Evolutionary conservation across 2,888 invertebrate genomes (phyloP), one percentile per base, ranked within the genome.

Genomic region (Scrobipalpa costella): DNA sequence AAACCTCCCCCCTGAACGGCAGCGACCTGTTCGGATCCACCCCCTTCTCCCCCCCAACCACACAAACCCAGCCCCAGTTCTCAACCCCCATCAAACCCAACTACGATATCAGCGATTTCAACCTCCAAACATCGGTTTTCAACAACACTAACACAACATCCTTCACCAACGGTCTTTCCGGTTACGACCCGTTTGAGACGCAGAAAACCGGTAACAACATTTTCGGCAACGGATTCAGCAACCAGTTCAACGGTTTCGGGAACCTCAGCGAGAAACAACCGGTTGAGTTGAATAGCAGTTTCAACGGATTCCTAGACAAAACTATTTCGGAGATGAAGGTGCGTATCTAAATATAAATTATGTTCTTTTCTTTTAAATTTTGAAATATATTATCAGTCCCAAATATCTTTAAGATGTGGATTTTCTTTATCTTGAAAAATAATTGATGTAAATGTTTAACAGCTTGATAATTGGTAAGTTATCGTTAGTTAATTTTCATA

Each of bases 271-370:
- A 90, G 80, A 91, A 91, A 57, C 90, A 89, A 61, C 83, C 87
- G 0, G 90, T 90, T 1, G 85, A 88, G 64, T 64, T 92, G 69
- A 83, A 90, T 71, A 90, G 90, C 86, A 95, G 93, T 83, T 96
- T 96, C 71, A 95, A 96, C 75, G 95, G 95, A 61, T 93, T 95
- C 73, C 86, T 96, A 83, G 97, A 97, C 84, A 96, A 95, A 82
- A 94, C 95, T 78, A 94, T 97, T 74, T 88, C 95, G 73, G 97
- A 97, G 91, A 96, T 97, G 95, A 96, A 97, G 95, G 96, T 97
- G 77, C 70, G 87, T 74, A 58, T 15, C 13, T 40, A 21, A n/a
- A 21, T 27, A 17, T 7, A 52, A 15, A 21, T 50, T 50, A 27
- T 15, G 11, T 27, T 27, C 5, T 27, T 27, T 27, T 27, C 27